Evolutionary conservation across 2,888 invertebrate species (phyloP).

Genomic region (Melanophora roralis): DNA sequence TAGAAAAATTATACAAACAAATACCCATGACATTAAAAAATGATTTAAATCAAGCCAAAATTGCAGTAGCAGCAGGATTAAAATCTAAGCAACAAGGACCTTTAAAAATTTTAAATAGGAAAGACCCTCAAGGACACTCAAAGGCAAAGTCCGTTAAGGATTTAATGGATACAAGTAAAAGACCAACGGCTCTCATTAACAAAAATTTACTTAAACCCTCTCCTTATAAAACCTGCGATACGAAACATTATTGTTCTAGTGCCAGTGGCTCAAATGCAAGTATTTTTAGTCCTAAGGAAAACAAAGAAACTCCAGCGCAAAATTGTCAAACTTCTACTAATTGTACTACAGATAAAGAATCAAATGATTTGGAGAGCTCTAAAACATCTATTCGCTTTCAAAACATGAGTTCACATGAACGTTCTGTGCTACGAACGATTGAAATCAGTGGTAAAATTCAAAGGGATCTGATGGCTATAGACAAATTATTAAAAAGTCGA

Average conservation of each 20-base stretch:
- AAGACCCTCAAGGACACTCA: not conserved
- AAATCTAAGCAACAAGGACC: conserved; percentile 52
- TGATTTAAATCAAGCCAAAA: conserved; percentile 53
- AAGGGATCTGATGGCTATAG: conserved; percentile 55
- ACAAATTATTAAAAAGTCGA: conserved; percentile 49
- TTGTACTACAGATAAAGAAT: not conserved
- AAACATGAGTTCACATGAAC: conserved; percentile 35
- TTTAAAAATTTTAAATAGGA: conserved; percentile 28
- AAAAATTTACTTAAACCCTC: conserved; percentile 58
- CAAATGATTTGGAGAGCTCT: not conserved
- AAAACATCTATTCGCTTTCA: conserved; percentile 50
- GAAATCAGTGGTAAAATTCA: conserved; percentile 48
- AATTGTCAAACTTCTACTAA: conserved; percentile 18
- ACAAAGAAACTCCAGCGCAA: conserved; percentile 43
- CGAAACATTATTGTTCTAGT: conserved; percentile 63
- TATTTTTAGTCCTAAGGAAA: conserved; percentile 52
- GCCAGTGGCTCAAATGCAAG: conserved; percentile 64
- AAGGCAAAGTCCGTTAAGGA: not conserved
- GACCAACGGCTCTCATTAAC: not conserved
- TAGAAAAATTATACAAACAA: conserved; percentile 65
- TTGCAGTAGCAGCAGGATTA: not conserved
- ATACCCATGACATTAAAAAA: conserved; percentile 61
- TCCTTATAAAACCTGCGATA: conserved; percentile 63
- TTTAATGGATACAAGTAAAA: not conserved
- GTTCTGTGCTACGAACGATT: conserved; percentile 13